Evolutionary conservation across 2,113 vertebrate species (phyloP), one percentile per base, ranked within the genome.

Genomic region (Parus major): DNA sequence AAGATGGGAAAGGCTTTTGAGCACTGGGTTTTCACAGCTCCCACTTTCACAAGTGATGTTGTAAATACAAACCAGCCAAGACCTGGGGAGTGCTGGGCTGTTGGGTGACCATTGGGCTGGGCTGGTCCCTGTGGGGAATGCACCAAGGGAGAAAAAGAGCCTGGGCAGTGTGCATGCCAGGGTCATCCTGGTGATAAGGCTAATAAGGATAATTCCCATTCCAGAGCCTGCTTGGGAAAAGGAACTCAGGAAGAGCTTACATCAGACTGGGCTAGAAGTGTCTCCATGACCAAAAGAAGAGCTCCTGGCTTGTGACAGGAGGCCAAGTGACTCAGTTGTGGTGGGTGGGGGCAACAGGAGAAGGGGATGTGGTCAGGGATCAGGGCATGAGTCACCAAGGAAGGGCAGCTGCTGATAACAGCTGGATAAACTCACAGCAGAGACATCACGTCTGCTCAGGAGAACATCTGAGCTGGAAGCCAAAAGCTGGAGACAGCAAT

Each of bases 341-440:
- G 88, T 82, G 90, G 90, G 93, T 88, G 93, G 78, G 86, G 87
- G 84, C 46, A 91, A 53, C 1, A 17, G 19, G 78, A 85, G 88
- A 69, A 85, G 92, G 90, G 95, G 88, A 93, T 96, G 93, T 96
- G 95, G 95, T 92, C 88, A 39, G 84, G 81, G 87, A 94, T 33
- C 35, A 20, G 63, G 64, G 64, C 31, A 0, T 96, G 95, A 96
- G 47, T 97, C 96, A 97, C 49, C 25, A 10, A 61, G 80, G 82
- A 73, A 59, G 86, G 46, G 76, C 86, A 83, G 52, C 77, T 86
- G 85, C 41, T 92, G 94, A 95, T 88, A 93, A 86, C 87, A 96
- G 87, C 93, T 88, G 92, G 92, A 92, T 82, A 90, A 95, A 83
- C 42, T 28, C 39, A 1, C 11, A 3, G 47, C 69, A 68, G 76